Conservation (phyloP, 1,140 invertebrate genomes). For the Argopecten irradians region DNA sequence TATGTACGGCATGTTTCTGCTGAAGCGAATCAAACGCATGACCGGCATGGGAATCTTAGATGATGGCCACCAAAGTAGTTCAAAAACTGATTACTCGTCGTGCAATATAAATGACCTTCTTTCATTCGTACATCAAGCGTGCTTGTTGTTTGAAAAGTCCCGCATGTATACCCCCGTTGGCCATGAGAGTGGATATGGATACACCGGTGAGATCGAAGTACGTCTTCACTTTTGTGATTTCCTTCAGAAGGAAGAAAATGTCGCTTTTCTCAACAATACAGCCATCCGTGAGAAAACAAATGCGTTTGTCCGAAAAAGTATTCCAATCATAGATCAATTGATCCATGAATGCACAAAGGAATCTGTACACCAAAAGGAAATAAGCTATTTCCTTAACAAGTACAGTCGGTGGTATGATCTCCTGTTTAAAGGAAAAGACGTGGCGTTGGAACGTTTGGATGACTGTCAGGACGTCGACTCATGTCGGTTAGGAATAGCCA, state of each 20-base stretch:
- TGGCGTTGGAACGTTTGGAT: neutral
- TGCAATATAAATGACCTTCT: constrained; percentile 36
- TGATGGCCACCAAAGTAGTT: neutral
- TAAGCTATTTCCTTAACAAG: constrained; percentile 29
- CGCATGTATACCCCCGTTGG: constrained; percentile 44
- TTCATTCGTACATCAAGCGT: constrained; percentile 39
- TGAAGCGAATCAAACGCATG: constrained; percentile 43
- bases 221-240: constrained; percentile 53
- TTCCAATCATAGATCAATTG: constrained; percentile 47
- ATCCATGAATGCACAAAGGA: constrained; percentile 47
- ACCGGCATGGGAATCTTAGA: constrained; percentile 40
- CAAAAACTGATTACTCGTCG: neutral
- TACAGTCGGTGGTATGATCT: constrained; percentile 47
- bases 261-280: constrained; percentile 1
- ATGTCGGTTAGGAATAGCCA: constrained; percentile 44
- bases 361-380: constrained; percentile 29
- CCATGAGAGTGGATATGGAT: constrained; percentile 47
- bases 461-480: constrained; percentile 29
- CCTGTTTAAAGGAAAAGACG: constrained; percentile 40
- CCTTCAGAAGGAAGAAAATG: constrained; percentile 41
- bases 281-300: neutral
- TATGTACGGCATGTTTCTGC: constrained; percentile 54
- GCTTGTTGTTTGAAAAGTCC: constrained; percentile 47
- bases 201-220: constrained; percentile 50
- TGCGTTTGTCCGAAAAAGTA: constrained; percentile 46